phyloP scores from a whole-genome alignment of 2,113 vertebrate genomes.

The Cyphomyrus discorhynchus region DNA sequence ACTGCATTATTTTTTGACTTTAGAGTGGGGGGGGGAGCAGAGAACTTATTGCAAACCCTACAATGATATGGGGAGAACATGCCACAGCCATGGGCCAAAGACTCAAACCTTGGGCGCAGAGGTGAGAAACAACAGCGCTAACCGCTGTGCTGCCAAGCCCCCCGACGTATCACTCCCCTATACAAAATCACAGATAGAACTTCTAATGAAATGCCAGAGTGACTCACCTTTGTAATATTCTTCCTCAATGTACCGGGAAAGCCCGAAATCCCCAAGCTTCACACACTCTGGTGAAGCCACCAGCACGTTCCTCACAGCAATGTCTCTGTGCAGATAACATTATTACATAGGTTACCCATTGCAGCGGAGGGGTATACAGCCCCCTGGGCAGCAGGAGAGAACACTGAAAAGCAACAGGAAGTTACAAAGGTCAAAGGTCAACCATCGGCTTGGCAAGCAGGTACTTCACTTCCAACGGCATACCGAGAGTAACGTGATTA shows the following conservation, averaged over 20 bases:
- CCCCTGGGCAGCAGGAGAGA: background rate
- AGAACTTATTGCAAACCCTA: background rate
- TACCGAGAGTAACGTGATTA: background rate
- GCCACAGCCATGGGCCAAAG: background rate
- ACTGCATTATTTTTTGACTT: background rate
- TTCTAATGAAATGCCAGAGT: background rate
- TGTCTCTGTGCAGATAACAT: constrained; percentile 65
- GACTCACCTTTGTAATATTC: constrained; percentile 92
- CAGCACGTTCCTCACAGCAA: constrained; percentile 83
- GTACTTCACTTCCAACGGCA: background rate
- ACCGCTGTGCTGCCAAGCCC: background rate
- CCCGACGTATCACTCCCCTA: background rate
- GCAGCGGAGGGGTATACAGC: background rate
- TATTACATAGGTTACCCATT: background rate
- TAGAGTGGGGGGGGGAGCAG: background rate
- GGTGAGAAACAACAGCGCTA: background rate
- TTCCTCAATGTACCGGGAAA: constrained; percentile 89
- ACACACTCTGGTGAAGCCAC: constrained; percentile 81
- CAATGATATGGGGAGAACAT: background rate
- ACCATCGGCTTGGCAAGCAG: background rate
- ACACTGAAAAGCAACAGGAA: background rate
- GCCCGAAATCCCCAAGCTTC: constrained; percentile 90
- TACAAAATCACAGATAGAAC: background rate
- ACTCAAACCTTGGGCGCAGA: background rate
- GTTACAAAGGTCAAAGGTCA: background rate